Conservation (phyloP, 2,113 vertebrate genomes). For the Cricetomys ansorgei region DNA sequence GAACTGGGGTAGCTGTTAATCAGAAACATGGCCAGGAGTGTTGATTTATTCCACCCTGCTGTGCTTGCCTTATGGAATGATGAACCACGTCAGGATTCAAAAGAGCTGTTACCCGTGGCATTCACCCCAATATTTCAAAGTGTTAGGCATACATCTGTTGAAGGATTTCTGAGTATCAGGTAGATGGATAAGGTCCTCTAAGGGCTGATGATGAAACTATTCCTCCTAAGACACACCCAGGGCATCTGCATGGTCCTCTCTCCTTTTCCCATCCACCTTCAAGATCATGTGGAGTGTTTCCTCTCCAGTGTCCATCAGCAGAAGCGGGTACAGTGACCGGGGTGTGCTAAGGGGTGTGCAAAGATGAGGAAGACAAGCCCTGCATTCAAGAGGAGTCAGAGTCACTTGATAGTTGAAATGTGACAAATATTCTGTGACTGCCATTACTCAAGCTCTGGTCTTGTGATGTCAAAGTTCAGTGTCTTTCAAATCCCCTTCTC, state of each 20-base stretch:
- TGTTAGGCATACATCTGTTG: neutral
- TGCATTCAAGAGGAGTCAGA: neutral
- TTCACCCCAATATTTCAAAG: neutral
- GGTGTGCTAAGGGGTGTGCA: accelerated
- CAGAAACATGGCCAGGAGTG: neutral
- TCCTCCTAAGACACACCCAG: neutral
- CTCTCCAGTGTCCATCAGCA: neutral
- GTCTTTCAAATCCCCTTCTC: neutral
- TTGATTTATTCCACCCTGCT: neutral
- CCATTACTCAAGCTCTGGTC: too few species aligned
- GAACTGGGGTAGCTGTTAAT: constrained; percentile 20
- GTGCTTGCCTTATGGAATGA: neutral
- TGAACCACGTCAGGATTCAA: neutral
- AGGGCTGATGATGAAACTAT: neutral
- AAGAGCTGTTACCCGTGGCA: neutral
- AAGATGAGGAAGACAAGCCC: neutral
- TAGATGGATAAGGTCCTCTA: neutral
- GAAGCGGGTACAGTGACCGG: neutral
- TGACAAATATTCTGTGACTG: neutral
- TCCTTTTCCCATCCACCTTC: neutral
- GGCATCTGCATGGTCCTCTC: too few species aligned
- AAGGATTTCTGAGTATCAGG: neutral
- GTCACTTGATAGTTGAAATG: neutral
- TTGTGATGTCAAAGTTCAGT: neutral
- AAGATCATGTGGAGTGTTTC: neutral